Conservation (phyloP, 35 echinoderm and acorn worm species). For the Diadema setosum region DNA sequence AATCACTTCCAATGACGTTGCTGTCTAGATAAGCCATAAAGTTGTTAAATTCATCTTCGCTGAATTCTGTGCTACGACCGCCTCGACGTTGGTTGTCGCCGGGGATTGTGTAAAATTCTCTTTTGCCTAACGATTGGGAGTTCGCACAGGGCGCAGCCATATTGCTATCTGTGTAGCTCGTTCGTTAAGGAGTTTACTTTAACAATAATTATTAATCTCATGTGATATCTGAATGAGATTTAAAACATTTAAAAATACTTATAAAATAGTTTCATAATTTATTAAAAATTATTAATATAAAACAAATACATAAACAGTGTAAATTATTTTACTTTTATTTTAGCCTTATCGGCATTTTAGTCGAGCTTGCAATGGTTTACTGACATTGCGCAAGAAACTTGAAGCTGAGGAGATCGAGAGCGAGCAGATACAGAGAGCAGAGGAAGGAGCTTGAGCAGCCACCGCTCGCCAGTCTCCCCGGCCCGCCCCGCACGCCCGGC, state of each 20-base stretch:
- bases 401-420: too few relatives aligned
- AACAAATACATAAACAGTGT: too few relatives aligned
- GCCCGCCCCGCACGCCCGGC: too few relatives aligned
- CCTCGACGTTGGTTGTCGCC: neutral
- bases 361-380: too few relatives aligned
- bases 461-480: too few relatives aligned
- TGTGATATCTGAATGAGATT: neutral
- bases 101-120: constrained; percentile 60
- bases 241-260: neutral
- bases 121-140: neutral
- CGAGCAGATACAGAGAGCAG: too few relatives aligned
- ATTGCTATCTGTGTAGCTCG: neutral
- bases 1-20: constrained; percentile 62
- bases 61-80: neutral
- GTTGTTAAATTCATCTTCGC: neutral
- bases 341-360: too few relatives aligned
- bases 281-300: neutral
- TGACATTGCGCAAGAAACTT: too few relatives aligned
- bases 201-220: neutral
- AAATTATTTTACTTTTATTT: too few relatives aligned
- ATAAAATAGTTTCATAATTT: neutral
- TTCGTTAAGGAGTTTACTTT: neutral
- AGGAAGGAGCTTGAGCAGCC: too few relatives aligned
- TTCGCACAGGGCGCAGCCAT: neutral
- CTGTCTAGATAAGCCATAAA: constrained; percentile 47